Conservation (phyloP, 2,797 vertebrate species). For the Bovichtus diacanthus region DNA sequence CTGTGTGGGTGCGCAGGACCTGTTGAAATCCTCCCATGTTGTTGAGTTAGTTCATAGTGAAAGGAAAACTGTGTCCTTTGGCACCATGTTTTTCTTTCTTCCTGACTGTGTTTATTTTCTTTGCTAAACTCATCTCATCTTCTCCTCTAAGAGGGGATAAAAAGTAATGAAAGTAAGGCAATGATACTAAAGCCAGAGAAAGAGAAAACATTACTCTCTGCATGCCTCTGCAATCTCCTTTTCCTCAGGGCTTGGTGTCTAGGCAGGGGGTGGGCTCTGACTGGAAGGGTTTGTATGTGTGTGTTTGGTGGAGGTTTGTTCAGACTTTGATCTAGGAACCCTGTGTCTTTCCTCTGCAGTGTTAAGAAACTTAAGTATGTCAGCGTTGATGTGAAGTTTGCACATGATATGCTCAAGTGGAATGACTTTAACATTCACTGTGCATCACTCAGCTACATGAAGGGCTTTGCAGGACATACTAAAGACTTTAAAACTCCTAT, state of each 20-base stretch:
- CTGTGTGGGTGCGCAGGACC: neutral
- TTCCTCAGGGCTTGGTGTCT: slow-evolving; percentile 51
- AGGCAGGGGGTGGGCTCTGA: slow-evolving; percentile 46
- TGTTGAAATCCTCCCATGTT: neutral
- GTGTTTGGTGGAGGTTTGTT: slow-evolving; percentile 14
- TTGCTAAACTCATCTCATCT: slow-evolving; percentile 41
- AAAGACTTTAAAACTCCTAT: neutral
- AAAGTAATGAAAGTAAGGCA: slow-evolving; percentile 50
- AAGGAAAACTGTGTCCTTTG: neutral
- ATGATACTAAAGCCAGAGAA: slow-evolving; percentile 54
- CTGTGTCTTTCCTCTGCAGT: slow-evolving; percentile 28
- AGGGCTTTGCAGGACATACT: neutral
- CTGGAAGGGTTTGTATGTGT: slow-evolving; percentile 30
- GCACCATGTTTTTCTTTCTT: slow-evolving; percentile 15
- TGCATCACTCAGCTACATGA: neutral
- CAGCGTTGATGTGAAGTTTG: neutral
- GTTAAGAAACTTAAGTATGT: slow-evolving; percentile 10
- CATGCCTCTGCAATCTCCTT: slow-evolving; percentile 39
- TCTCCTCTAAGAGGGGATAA: slow-evolving; percentile 27
- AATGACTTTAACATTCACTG: slow-evolving; percentile 9
- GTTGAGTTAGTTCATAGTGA: slow-evolving; percentile 10
- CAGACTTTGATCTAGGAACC: slow-evolving; percentile 54
- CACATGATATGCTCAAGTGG: neutral
- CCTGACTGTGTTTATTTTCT: slow-evolving; percentile 29
- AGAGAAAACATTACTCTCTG: slow-evolving; percentile 59